Evolutionary conservation across 2,888 invertebrate genomes (phyloP), one percentile per base, ranked within the genome.

Genomic region (Drosophila emarginata): DNA sequence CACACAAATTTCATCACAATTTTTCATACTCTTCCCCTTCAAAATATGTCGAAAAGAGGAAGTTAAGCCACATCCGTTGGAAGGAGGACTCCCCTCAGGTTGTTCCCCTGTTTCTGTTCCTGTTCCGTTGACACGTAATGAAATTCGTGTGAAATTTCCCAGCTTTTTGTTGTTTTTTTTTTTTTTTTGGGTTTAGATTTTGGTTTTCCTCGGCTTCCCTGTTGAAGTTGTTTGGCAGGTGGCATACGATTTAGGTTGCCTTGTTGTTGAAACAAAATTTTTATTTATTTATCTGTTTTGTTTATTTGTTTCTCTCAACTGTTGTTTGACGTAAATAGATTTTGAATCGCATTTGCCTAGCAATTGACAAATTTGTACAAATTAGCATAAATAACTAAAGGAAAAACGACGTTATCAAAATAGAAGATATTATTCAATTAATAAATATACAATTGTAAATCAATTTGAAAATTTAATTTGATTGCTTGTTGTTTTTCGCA

Each of bases 141-240:
- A 61, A 72, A 72, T 72, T 72, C 59, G 62, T 66, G 65, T 62
- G 62, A 72, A 72, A 61, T 61, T 59, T 15, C 4, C n/a, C n/a
- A 15, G 6, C 51, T 11, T 60, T 52, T 70, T 36, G 9, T n/a
- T 32, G 4, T 26, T 4, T 26, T 7, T 32, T 32, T 7, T 32
- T 32, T 32, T 32, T 32, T 40, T 66, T 50, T 39, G 23, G 18
- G 26, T 21, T n/a, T 28, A 6, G 54, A 32, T 54, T 39, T 51
- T 15, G 37, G 37, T 21, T 40, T 54, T 21, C n/a, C 40, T 45
- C 18, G 7, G 18, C 45, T 4, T 18, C 21, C 1, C 12, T 12
- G 9, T 45, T 15, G 15, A 12, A 12, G 45, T n/a, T 39, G 18
- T 9, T 7, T 26, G n/a, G 5, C 7, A 36, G 32, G 4, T 6